phyloP scores from a whole-genome alignment of 2,888 invertebrate genomes.

The Aphrophora alni region DNA sequence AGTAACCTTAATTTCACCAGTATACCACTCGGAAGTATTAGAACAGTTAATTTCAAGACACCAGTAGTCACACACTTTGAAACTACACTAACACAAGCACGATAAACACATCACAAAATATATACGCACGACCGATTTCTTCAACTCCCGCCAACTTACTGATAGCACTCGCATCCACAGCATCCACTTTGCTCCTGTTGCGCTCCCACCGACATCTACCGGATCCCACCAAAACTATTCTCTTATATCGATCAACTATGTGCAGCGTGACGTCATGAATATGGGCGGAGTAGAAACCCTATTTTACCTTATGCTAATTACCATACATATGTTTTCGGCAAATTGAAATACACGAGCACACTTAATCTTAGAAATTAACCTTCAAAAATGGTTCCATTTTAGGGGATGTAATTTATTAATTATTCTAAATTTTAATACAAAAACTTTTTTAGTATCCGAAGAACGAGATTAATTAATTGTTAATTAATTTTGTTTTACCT shows the following conservation, averaged over 20 bases:
- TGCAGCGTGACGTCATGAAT: conserved; percentile 20
- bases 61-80: background rate
- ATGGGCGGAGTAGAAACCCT: conserved; percentile 24
- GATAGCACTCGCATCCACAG: background rate
- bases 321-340: conserved; percentile 19
- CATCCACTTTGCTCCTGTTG: conserved; percentile 9
- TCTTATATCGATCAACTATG: conserved; percentile 7
- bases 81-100: background rate
- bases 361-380: background rate
- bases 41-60: background rate
- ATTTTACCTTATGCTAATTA: conserved; percentile 33
- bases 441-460: too few species aligned
- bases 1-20: background rate
- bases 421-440: too few species aligned
- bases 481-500: too few species aligned
- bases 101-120: background rate
- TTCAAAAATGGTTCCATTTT: background rate
- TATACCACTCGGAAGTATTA: background rate
- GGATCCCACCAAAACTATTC: background rate
- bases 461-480: too few species aligned
- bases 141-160: background rate
- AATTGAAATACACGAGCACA: background rate
- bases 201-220: conserved; percentile 2
- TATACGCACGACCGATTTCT: background rate
- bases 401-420: too few species aligned